These are phyloP conservation scores for Microcebus tavaratra DNA, from an alignment of 2,113 vertebrate genomes.

Conservation along the genomic window DNA sequence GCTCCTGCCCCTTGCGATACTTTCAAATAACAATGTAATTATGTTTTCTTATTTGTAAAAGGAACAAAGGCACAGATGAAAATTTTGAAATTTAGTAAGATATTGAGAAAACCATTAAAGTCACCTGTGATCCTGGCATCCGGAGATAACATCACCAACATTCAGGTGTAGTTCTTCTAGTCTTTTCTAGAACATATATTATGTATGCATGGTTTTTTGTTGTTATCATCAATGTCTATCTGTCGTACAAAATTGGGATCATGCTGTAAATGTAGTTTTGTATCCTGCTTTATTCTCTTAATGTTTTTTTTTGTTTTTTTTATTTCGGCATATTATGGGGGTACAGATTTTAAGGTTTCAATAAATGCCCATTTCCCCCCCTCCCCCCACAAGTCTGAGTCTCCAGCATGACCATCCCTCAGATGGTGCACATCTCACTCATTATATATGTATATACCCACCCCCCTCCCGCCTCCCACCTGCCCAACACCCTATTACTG, in stretches of 20 bases:
- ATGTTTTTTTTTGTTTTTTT: too few relatives aligned
- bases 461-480: too few relatives aligned
- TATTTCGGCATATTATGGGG: too few relatives aligned
- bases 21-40: background rate
- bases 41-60: background rate
- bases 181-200: fast-evolving
- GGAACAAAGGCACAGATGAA: background rate
- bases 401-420: too few relatives aligned
- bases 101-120: background rate
- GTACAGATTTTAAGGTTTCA: too few relatives aligned
- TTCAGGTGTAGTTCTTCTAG: background rate
- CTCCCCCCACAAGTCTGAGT: too few relatives aligned
- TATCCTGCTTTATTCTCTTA: background rate
- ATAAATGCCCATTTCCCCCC: too few relatives aligned
- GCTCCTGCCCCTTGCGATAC: background rate
- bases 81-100: background rate
- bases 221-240: background rate
- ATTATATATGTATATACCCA: too few relatives aligned
- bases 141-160: background rate
- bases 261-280: background rate
- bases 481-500: too few relatives aligned
- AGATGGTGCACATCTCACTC: too few relatives aligned
- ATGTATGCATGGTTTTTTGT: fast-evolving
- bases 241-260: background rate
- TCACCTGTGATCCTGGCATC: background rate